phyloP scores from a whole-genome alignment of 2,797 vertebrate genomes.

The Remorina albescens region DNA sequence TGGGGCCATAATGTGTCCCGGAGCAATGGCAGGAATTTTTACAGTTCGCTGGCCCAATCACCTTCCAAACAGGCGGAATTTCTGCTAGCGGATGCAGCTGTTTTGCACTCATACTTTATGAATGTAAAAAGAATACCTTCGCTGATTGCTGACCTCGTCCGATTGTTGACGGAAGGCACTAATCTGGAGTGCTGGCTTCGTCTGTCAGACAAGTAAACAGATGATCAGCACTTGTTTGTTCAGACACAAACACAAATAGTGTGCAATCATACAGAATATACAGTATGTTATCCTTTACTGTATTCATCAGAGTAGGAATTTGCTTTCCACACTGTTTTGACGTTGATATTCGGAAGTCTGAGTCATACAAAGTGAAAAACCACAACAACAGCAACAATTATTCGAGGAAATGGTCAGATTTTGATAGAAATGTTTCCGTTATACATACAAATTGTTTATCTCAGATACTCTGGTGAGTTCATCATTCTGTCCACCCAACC shows the following conservation, averaged over 20 bases:
- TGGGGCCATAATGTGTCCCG: conserved; percentile 39
- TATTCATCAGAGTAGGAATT: not conserved
- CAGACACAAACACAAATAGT: conserved; percentile 38
- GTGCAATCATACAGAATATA: conserved; percentile 35
- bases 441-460: conserved; percentile 42
- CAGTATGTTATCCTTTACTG: conserved; percentile 5
- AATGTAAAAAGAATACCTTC: conserved; percentile 42
- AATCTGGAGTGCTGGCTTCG: conserved; percentile 46
- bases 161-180: conserved; percentile 39
- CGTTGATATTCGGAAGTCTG: not conserved
- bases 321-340: conserved; percentile 19
- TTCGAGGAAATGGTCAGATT: conserved; percentile 4
- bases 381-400: not conserved
- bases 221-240: conserved; percentile 51
- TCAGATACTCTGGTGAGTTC: conserved; percentile 23
- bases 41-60: conserved; percentile 53
- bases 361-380: conserved; percentile 1
- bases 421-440: conserved; percentile 19
- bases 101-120: conserved; percentile 53
- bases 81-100: conserved; percentile 47
- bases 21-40: conserved; percentile 71
- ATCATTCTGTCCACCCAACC: not conserved
- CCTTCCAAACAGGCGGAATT: conserved; percentile 62
- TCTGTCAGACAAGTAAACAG: conserved; percentile 56
- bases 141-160: not conserved